Evolutionary conservation across 2,888 invertebrate genomes (phyloP).

Genomic region (Linyphia triangularis): DNA sequence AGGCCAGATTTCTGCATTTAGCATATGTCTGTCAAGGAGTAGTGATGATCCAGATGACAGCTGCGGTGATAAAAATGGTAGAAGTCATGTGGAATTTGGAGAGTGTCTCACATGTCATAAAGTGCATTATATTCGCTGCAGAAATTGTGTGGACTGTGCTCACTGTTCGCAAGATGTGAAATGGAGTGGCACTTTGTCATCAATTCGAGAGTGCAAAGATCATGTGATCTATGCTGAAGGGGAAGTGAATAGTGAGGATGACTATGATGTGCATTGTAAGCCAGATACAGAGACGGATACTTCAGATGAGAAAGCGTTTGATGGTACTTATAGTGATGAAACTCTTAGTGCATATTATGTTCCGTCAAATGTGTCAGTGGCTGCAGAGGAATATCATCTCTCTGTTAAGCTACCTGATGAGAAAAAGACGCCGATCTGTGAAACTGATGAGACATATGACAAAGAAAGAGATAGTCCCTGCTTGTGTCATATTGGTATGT

Average conservation of each 20-base stretch:
- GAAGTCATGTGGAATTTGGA: slow-evolving; percentile 71
- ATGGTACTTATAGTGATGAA: slow-evolving; percentile 72
- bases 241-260: slow-evolving; percentile 65
- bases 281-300: slow-evolving; percentile 72
- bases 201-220: slow-evolving; percentile 67
- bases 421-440: slow-evolving; percentile 44
- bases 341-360: slow-evolving; percentile 75
- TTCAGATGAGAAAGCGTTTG: slow-evolving; percentile 72
- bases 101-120: slow-evolving; percentile 71
- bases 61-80: slow-evolving; percentile 44
- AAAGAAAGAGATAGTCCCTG: slow-evolving; percentile 64
- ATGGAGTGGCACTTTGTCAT: slow-evolving; percentile 67
- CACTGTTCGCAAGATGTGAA: slow-evolving; percentile 66
- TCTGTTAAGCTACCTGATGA: slow-evolving; percentile 64
- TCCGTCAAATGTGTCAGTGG: slow-evolving; percentile 71
- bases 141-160: slow-evolving; percentile 57
- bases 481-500: slow-evolving; percentile 70
- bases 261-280: slow-evolving; percentile 66
- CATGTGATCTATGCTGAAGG: slow-evolving; percentile 72
- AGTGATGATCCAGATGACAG: slow-evolving; percentile 48
- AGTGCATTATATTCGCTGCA: slow-evolving; percentile 68
- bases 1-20: slow-evolving; percentile 69
- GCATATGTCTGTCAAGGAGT: slow-evolving; percentile 62
- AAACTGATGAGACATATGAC: slow-evolving; percentile 61
- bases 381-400: slow-evolving; percentile 69